phyloP scores from a whole-genome alignment of 2,113 vertebrate genomes.

The Sturnus vulgaris region DNA sequence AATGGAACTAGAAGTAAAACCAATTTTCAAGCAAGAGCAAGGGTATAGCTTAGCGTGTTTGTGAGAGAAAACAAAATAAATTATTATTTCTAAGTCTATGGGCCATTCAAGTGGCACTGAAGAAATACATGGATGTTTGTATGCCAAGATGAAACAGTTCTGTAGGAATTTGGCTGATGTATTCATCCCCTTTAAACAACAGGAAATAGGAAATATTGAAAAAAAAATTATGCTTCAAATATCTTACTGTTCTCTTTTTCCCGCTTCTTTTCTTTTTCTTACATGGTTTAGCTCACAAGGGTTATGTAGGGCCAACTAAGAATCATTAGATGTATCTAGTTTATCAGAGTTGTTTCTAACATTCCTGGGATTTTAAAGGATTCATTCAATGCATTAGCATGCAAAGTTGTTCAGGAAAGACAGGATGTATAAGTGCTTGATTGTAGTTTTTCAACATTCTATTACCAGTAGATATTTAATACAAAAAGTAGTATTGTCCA shows the following conservation, averaged over 20 bases:
- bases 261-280: neutral
- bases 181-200: neutral
- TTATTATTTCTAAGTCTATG: neutral
- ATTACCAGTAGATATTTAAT: neutral
- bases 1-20: neutral
- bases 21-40: neutral
- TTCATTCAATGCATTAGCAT: neutral
- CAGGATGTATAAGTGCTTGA: neutral
- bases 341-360: neutral
- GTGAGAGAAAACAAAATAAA: neutral
- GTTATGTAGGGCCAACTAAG: neutral
- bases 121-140: neutral
- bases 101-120: rapidly evolving
- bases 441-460: neutral
- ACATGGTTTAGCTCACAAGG: neutral
- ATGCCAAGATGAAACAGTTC: neutral
- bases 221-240: neutral
- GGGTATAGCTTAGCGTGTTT: neutral
- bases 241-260: neutral
- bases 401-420: neutral
- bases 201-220: neutral
- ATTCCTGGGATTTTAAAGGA: neutral
- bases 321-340: neutral
- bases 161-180: neutral
- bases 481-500: neutral